Conservation (phyloP, 2,797 vertebrate species). For the Epinephelus malabaricus region DNA sequence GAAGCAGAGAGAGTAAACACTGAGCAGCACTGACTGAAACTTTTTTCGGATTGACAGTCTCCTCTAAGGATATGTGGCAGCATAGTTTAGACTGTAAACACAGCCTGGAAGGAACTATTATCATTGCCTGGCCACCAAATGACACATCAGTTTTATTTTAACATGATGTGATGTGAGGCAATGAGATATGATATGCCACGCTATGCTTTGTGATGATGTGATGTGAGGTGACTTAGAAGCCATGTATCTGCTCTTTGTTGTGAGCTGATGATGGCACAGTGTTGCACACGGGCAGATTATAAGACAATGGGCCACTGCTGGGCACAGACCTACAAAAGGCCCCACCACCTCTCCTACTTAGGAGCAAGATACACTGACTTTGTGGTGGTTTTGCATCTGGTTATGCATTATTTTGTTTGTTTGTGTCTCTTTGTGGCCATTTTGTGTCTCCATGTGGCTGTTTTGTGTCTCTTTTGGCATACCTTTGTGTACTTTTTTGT, state of each 20-base stretch:
- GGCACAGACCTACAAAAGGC: too few species aligned
- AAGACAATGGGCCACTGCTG: too few species aligned
- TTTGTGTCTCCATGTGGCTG: too few species aligned
- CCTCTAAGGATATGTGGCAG: constrained; percentile 39
- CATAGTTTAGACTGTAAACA: constrained; percentile 49
- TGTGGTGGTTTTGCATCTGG: too few species aligned
- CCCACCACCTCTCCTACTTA: too few species aligned
- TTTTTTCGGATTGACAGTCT: constrained; percentile 42
- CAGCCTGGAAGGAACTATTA: constrained; percentile 34
- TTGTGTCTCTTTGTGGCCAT: too few species aligned
- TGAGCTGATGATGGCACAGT: constrained; percentile 7
- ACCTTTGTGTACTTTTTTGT: too few species aligned
- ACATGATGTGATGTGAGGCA: constrained; percentile 44
- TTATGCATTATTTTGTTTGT: too few species aligned
- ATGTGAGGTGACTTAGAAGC: constrained; percentile 39
- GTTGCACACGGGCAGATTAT: background rate
- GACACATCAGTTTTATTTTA: constrained; percentile 43
- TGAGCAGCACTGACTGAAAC: constrained; percentile 11
- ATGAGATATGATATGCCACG: constrained; percentile 29
- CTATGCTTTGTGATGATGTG: background rate
- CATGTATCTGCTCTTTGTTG: constrained; percentile 16
- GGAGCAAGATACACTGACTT: too few species aligned
- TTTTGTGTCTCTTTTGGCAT: too few species aligned
- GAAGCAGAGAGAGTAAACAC: constrained; percentile 18
- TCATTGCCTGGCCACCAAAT: constrained; percentile 46